These are phyloP conservation scores for Alexandromys fortis DNA, from an alignment of 2,113 vertebrate genomes.

Conservation along the genomic window DNA sequence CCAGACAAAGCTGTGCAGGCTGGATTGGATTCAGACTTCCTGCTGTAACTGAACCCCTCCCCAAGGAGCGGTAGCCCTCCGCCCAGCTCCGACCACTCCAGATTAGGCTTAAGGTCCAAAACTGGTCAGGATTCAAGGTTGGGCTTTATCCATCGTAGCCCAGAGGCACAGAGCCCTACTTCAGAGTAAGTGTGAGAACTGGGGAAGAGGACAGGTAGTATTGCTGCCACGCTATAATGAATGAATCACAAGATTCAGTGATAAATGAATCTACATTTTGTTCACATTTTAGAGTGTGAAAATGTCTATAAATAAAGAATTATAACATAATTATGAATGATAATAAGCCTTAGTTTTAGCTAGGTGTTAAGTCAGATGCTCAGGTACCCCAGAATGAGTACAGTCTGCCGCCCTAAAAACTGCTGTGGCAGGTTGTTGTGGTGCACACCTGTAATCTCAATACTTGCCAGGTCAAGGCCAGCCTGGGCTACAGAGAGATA, in stretches of 20 bases:
- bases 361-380: conserved; percentile 28
- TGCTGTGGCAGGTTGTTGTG: neutral
- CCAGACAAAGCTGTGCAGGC: neutral
- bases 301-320: conserved; percentile 1
- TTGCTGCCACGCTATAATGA: neutral
- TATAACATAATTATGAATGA: conserved; percentile 23
- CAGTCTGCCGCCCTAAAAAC: neutral
- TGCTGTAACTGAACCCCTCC: neutral
- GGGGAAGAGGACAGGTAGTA: neutral
- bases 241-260: neutral
- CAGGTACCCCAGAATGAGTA: neutral
- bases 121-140: neutral
- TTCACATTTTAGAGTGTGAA: neutral
- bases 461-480: neutral
- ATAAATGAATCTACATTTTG: conserved; percentile 32
- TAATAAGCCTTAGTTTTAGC: conserved; percentile 39
- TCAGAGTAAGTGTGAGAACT: neutral
- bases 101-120: neutral
- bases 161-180: conserved; percentile 2
- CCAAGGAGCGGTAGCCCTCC: neutral
- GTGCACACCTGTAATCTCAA: neutral
- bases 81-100: neutral
- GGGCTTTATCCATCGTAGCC: neutral
- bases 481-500: neutral
- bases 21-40: neutral